Conservation (phyloP, 2,888 invertebrate species). For the Candidula unifasciata region DNA sequence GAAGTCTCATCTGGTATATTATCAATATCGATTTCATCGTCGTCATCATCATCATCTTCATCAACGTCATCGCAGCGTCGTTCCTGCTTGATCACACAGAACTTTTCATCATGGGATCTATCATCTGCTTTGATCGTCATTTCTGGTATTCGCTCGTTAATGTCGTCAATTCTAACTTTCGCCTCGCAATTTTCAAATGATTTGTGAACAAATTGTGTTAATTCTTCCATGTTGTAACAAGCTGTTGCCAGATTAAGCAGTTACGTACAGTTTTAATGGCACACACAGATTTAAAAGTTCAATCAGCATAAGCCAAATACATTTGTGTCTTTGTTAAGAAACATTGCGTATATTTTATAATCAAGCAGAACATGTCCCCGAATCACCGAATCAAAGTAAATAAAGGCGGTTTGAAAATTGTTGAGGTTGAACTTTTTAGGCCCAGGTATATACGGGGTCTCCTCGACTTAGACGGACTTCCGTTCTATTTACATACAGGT, state of each 20-base stretch:
- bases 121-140: slow-evolving; percentile 8
- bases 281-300: too few relatives aligned
- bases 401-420: too few relatives aligned
- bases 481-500: too few relatives aligned
- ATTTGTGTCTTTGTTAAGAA: not conserved
- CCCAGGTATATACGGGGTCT: too few relatives aligned
- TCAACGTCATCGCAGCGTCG: slow-evolving; percentile 5
- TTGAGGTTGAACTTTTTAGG: too few relatives aligned
- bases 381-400: too few relatives aligned
- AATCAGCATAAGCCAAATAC: not conserved
- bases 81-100: slow-evolving; percentile 39
- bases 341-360: too few relatives aligned
- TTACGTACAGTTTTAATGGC: too few relatives aligned
- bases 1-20: slow-evolving; percentile 43
- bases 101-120: not conserved
- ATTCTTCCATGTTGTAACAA: slow-evolving; percentile 65
- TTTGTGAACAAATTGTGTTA: slow-evolving; percentile 72
- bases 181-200: slow-evolving; percentile 66
- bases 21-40: slow-evolving; percentile 40
- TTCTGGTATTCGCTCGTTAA: slow-evolving; percentile 1
- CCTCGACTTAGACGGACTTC: too few relatives aligned
- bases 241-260: too few relatives aligned
- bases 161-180: slow-evolving; percentile 22
- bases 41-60: slow-evolving; percentile 30
- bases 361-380: too few relatives aligned